Evolutionary conservation across 2,113 vertebrate species (phyloP).

Genomic region (Oxyruncus cristatus): DNA sequence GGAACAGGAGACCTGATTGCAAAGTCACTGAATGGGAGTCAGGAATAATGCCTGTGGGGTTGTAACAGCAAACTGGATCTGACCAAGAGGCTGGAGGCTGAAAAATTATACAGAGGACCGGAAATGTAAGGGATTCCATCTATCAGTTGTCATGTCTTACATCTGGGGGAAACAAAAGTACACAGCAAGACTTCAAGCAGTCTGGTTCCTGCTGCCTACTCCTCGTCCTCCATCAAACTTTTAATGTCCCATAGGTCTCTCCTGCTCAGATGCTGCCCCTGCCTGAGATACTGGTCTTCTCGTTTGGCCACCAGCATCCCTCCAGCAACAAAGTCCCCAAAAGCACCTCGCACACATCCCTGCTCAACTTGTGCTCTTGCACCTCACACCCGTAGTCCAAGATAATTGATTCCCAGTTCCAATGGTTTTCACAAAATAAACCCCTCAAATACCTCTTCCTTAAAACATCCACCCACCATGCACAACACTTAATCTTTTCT

Average conservation of each 20-base stretch:
- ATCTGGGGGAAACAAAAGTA: neutral
- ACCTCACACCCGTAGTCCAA: neutral
- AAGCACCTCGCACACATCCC: neutral
- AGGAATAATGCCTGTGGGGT: neutral
- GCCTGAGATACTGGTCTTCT: neutral
- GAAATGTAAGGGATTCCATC: neutral
- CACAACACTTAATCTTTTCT: neutral
- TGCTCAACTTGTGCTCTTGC: neutral
- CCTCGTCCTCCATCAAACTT: neutral
- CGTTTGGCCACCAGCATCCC: neutral
- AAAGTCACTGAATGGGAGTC: neutral
- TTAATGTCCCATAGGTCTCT: accelerated
- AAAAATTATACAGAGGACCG: neutral
- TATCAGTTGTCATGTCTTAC: neutral
- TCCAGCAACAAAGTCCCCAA: neutral
- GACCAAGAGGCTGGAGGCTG: neutral
- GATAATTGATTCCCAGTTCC: neutral
- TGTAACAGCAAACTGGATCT: neutral
- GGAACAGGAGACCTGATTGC: accelerated
- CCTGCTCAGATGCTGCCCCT: neutral
- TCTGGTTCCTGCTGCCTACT: neutral
- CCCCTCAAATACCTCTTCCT: neutral
- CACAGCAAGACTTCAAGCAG: neutral
- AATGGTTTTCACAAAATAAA: neutral
- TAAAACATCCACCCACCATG: neutral